Conservation (phyloP, 2,113 vertebrate genomes). For the Elephantulus edwardii region DNA sequence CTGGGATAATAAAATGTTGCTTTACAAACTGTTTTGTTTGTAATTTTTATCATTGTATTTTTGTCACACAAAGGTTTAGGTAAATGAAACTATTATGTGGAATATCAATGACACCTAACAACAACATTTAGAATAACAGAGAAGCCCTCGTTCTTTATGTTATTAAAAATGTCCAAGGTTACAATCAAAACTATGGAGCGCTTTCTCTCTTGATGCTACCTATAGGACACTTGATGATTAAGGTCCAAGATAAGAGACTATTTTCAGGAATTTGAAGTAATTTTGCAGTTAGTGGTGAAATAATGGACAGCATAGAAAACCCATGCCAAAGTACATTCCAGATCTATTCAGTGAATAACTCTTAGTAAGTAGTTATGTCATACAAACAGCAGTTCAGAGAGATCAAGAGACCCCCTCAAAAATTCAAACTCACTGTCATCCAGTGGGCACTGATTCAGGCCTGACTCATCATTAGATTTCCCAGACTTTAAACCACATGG, state of each 20-base stretch:
- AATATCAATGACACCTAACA: too few species aligned
- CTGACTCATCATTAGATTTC: too few species aligned
- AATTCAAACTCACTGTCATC: too few species aligned
- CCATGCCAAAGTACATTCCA: not conserved
- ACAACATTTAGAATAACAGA: too few species aligned
- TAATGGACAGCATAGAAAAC: not conserved
- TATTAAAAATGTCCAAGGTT: not conserved
- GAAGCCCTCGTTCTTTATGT: fast-evolving
- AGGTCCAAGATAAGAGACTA: too few species aligned
- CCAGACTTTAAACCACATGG: too few species aligned
- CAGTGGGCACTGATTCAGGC: too few species aligned
- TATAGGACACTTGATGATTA: not conserved
- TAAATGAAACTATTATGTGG: too few species aligned
- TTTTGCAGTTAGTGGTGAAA: not conserved
- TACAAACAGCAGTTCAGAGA: not conserved
- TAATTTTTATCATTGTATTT: too few species aligned
- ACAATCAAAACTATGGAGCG: not conserved
- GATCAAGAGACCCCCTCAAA: not conserved
- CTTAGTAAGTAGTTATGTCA: not conserved
- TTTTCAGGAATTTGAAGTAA: not conserved
- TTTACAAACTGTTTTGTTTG: not conserved
- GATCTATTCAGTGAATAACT: not conserved
- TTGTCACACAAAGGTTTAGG: too few species aligned
- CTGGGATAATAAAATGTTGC: not conserved
- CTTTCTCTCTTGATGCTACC: not conserved